These are phyloP conservation scores for Dermochelys coriacea DNA, from an alignment of 2,797 vertebrate species.

Conservation along the genomic window DNA sequence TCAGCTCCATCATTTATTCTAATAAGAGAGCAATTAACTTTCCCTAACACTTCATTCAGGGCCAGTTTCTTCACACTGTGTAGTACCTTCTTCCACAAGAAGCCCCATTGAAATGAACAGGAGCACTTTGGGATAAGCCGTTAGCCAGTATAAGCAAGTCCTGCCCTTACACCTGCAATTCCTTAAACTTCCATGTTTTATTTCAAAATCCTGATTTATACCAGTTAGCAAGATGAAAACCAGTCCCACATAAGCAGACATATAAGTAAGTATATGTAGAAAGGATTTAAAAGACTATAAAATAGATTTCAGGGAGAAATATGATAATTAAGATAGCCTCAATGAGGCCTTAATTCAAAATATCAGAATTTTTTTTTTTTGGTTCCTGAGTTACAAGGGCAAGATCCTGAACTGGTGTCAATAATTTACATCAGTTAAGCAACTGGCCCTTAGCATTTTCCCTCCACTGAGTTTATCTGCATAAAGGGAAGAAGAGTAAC, in stretches of 20 bases:
- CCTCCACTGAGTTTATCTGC: not conserved
- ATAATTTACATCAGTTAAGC: not conserved
- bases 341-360: not conserved
- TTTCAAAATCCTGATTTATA: not conserved
- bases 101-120: not conserved
- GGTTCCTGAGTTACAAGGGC: not conserved
- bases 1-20: not conserved
- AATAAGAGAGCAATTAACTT: not conserved
- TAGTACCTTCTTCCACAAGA: not conserved
- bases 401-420: not conserved
- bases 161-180: not conserved
- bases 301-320: not conserved
- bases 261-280: not conserved
- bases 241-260: not conserved
- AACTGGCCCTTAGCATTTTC: not conserved
- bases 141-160: not conserved
- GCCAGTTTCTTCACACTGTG: not conserved
- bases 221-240: not conserved
- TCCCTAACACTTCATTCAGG: not conserved
- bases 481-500: not conserved
- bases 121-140: not conserved
- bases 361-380: not conserved
- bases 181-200: not conserved
- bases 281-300: not conserved
- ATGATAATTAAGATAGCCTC: not conserved